These are phyloP conservation scores for Coelopa pilipes DNA, from an alignment of 2,888 invertebrate species.

Conservation along the genomic window DNA sequence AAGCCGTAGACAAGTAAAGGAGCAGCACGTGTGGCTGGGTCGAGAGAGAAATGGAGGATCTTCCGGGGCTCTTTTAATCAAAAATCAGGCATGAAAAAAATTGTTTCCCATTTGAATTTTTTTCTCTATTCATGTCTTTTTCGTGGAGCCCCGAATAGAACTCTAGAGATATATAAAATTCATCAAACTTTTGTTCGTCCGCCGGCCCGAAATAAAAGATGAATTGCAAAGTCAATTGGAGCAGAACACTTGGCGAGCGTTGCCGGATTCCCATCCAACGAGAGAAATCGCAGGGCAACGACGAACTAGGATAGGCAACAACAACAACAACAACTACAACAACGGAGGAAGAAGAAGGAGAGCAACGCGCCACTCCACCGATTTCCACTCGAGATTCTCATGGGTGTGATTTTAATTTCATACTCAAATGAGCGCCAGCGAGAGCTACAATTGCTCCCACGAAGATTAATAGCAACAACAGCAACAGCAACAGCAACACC, in stretches of 20 bases:
- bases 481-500: slow-evolving; percentile 38
- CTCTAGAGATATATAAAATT: no score
- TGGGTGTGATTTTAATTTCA: slow-evolving; percentile 68
- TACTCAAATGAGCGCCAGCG: slow-evolving; percentile 63
- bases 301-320: slow-evolving; percentile 21
- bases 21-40: no score
- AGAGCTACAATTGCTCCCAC: slow-evolving; percentile 55
- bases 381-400: slow-evolving; percentile 53
- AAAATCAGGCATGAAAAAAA: no score
- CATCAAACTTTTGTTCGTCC: not conserved
- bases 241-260: slow-evolving; percentile 31
- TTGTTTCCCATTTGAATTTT: no score
- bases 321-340: slow-evolving; percentile 20
- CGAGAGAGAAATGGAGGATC: no score
- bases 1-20: no score
- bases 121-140: no score
- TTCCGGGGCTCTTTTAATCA: no score
- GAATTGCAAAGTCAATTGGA: slow-evolving; percentile 36
- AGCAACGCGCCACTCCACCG: slow-evolving; percentile 21
- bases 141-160: no score
- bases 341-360: no score
- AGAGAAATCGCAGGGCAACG: not conserved
- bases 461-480: slow-evolving; percentile 59
- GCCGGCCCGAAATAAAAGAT: slow-evolving; percentile 18
- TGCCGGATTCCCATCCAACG: not conserved